Evolutionary conservation across 2,113 vertebrate species (phyloP).

Genomic region (Sporophila hypoxantha): DNA sequence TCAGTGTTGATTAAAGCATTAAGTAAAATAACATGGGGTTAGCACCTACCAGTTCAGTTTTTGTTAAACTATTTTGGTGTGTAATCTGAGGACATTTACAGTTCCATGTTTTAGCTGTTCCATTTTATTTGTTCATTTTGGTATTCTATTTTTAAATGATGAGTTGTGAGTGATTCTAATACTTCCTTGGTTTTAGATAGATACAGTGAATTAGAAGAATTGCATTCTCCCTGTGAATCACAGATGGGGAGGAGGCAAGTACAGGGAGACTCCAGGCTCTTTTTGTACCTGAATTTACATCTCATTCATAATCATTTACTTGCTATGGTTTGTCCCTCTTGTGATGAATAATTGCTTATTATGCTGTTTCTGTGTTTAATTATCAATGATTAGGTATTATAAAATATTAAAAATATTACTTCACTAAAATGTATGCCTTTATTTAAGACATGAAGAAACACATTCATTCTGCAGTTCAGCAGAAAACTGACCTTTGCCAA

Average conservation of each 20-base stretch:
- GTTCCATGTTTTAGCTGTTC: neutral
- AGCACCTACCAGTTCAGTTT: neutral
- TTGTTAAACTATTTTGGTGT: neutral
- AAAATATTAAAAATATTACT: neutral
- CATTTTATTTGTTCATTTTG: neutral
- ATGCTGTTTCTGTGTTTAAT: neutral
- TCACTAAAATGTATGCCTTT: neutral
- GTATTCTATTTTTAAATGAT: neutral
- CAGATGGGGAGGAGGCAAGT: neutral
- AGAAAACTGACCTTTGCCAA: neutral
- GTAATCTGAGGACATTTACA: neutral
- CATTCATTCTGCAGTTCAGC: neutral
- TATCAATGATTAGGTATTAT: neutral
- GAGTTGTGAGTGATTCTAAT: neutral
- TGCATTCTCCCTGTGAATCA: neutral
- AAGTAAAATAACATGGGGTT: neutral
- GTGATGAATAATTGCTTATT: neutral
- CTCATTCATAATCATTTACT: neutral
- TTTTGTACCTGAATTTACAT: neutral
- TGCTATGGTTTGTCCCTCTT: neutral
- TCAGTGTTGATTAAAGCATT: neutral
- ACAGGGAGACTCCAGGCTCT: neutral
- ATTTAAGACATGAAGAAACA: neutral
- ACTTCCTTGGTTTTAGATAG: neutral
- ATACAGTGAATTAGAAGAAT: neutral